Evolutionary conservation across 2,888 invertebrate genomes (phyloP), one percentile per base, ranked within the genome.

Genomic region (Agrochola lota): DNA sequence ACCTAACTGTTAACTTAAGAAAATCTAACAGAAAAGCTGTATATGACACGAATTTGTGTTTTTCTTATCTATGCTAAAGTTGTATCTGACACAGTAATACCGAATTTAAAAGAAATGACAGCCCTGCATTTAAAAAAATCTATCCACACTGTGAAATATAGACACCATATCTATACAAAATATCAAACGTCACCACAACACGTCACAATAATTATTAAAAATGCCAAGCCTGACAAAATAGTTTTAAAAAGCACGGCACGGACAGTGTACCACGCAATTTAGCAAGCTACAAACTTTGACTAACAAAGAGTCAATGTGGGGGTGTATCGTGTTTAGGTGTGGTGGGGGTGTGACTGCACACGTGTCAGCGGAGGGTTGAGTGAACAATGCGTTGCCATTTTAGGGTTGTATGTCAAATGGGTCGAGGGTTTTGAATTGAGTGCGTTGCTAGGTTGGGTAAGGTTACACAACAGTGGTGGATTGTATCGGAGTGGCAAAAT

Each of bases 291-390:
- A 72, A 76, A 82, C 74, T 80, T 77, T 57, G 78, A 82, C 77
- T 80, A 80, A 85, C 80, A 81, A 85, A 84, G 77, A 64, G 81
- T 71, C 40, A 71, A 15, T 62, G 80, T 62, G n/a, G 15, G 72
- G n/a, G 62, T 64, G 46, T 71, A 75, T 67, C 43, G 84, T 57
- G 43, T 75, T 20, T 75, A 46, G 23, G 17, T 55, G 67, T 12
- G 30, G 57, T 35, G 23, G 9, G 52, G 63, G 78, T 69, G 46
- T 88, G 86, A 89, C 87, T 87, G 88, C 82, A 78, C 74, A 82
- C 84, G 77, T 84, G 77, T 80, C 78, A 82, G 77, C 79, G 74
- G 78, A 71, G 79, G 83, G 84, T 83, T 78, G 79, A 83, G 68
- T 63, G 78, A 74, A 80, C 69, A 80, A 76, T 73, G 86, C 78